phyloP scores from a whole-genome alignment of 2,113 vertebrate genomes.

The Sphaerodactylus townsendi region DNA sequence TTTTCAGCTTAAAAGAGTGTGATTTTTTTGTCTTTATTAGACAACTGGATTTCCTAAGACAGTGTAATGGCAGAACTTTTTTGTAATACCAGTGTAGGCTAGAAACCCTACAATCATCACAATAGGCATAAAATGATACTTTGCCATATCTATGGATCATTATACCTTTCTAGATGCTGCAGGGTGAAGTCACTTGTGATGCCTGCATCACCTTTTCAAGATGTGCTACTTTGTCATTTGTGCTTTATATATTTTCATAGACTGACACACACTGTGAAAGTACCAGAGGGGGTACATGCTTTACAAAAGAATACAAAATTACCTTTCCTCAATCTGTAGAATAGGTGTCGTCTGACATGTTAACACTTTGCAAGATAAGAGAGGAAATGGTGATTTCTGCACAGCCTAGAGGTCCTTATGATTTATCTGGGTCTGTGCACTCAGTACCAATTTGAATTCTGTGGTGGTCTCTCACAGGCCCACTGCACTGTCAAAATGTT shows the following conservation, averaged over 20 bases:
- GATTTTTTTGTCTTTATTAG: slow-evolving; percentile 27
- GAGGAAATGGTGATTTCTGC: neutral
- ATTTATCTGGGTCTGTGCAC: neutral
- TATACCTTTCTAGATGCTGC: slow-evolving; percentile 26
- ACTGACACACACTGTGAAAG: neutral
- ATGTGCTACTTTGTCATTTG: neutral
- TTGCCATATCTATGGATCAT: neutral
- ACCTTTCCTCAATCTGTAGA: neutral
- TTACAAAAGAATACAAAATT: neutral
- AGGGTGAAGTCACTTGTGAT: slow-evolving; percentile 19
- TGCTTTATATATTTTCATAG: neutral
- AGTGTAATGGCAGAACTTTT: slow-evolving; percentile 13
- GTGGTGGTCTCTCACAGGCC: neutral
- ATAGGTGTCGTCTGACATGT: neutral
- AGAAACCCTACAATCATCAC: slow-evolving; percentile 39
- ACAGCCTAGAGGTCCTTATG: neutral
- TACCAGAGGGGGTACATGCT: neutral
- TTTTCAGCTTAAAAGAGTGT: neutral
- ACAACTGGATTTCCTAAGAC: slow-evolving; percentile 21
- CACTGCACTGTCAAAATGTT: neutral
- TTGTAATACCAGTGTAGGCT: slow-evolving; percentile 30
- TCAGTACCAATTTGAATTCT: neutral
- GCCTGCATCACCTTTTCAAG: slow-evolving; percentile 17
- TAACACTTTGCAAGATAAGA: neutral
- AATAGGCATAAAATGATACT: slow-evolving; percentile 34